These are phyloP conservation scores for Ptilonorhynchus violaceus DNA, from an alignment of 2,113 vertebrate species.

Conservation along the genomic window DNA sequence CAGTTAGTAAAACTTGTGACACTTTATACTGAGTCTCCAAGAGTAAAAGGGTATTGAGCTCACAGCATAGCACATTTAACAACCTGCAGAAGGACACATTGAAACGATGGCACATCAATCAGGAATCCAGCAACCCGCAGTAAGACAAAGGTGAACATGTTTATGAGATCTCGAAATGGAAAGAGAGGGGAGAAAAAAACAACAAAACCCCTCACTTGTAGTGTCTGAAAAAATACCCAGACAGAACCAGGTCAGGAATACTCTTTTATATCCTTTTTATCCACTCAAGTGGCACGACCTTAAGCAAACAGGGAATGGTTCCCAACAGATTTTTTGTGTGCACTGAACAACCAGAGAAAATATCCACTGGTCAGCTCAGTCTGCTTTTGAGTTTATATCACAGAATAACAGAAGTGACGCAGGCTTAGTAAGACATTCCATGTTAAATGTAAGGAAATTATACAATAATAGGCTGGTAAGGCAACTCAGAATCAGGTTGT, in stretches of 20 bases:
- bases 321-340: not conserved
- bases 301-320: not conserved
- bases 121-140: not conserved
- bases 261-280: not conserved
- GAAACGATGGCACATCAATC: not conserved
- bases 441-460: not conserved
- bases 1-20: slow-evolving; percentile 81
- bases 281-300: not conserved
- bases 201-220: not conserved
- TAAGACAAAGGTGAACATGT: not conserved
- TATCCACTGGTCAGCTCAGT: not conserved
- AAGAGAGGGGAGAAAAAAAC: not conserved
- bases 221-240: not conserved
- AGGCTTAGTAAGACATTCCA: not conserved
- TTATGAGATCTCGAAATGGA: not conserved
- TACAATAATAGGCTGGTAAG: not conserved
- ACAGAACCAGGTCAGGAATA: not conserved
- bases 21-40: slow-evolving; percentile 89
- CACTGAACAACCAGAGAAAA: not conserved
- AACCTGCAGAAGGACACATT: slow-evolving; percentile 73
- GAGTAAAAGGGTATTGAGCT: slow-evolving; percentile 87
- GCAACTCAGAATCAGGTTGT: not conserved
- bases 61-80: slow-evolving; percentile 87
- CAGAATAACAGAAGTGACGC: not conserved
- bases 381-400: not conserved